phyloP scores from a whole-genome alignment of 2,888 invertebrate species.

The Eumacrocentrus americanus region DNA sequence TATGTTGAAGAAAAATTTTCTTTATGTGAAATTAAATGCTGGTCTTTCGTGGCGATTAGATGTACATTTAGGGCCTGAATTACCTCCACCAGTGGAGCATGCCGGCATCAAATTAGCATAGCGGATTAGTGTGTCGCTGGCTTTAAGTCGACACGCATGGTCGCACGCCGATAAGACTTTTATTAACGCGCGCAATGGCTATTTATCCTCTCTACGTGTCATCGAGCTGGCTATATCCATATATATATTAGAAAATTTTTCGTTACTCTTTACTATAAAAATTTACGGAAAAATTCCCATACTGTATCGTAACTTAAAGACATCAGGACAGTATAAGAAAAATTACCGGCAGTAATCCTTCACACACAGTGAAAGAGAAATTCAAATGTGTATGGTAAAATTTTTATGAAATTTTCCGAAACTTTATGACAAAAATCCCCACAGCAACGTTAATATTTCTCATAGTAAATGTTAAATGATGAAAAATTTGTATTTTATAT shows the following conservation, averaged over 20 bases:
- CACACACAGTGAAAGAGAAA: too few relatives aligned
- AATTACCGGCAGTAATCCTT: too few relatives aligned
- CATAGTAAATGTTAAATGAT: too few relatives aligned
- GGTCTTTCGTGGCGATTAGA: constrained; percentile 3
- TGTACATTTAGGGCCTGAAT: constrained; percentile 23
- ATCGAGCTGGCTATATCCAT: constrained; percentile 18
- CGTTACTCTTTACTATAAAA: too few relatives aligned
- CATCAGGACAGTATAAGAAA: too few relatives aligned
- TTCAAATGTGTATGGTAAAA: too few relatives aligned
- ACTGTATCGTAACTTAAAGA: too few relatives aligned
- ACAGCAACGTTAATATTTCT: too few relatives aligned
- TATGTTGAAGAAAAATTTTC: neutral
- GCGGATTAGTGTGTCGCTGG: constrained; percentile 51
- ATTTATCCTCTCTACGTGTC: constrained; percentile 45
- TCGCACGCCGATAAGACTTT: constrained; percentile 55
- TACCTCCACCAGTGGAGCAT: constrained; percentile 23
- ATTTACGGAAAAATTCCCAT: too few relatives aligned
- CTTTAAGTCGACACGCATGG: constrained; percentile 57
- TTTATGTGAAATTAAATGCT: constrained; percentile 2
- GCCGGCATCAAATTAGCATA: constrained; percentile 49
- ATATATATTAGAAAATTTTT: neutral
- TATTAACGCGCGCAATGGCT: constrained; percentile 49
- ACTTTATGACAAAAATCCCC: too few relatives aligned
- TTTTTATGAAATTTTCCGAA: too few relatives aligned
- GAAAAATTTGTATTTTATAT: too few relatives aligned